Evolutionary conservation across 2,113 vertebrate genomes (phyloP).

Genomic region (Indri indri): DNA sequence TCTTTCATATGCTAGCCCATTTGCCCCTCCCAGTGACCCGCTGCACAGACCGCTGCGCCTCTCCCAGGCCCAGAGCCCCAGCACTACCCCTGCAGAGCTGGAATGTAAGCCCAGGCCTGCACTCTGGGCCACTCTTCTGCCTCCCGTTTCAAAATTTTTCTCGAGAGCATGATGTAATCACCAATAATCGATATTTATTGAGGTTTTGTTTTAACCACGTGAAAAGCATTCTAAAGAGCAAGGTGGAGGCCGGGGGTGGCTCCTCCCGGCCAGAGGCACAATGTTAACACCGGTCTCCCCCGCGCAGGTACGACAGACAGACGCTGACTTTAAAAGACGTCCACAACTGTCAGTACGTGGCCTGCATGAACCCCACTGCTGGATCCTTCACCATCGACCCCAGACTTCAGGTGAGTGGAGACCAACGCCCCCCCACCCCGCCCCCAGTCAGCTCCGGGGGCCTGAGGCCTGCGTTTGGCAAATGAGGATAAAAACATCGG

Average conservation of each 20-base stretch:
- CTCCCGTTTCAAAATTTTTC: background rate
- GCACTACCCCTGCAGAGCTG: rapidly evolving
- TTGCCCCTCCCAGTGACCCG: rapidly evolving
- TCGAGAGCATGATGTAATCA: background rate
- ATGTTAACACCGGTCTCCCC: rapidly evolving
- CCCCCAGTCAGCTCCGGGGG: rapidly evolving
- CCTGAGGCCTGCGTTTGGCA: rapidly evolving
- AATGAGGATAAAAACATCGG: rapidly evolving
- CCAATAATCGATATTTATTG: background rate
- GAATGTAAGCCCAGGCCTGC: background rate
- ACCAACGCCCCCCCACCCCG: rapidly evolving
- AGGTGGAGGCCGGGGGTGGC: rapidly evolving
- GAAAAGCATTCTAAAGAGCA: rapidly evolving
- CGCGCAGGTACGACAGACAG: slow-evolving; percentile 82
- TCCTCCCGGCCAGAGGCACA: rapidly evolving
- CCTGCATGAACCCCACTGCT: slow-evolving; percentile 85
- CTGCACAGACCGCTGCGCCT: background rate
- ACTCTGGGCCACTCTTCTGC: rapidly evolving
- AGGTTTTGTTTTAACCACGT: too few relatives aligned
- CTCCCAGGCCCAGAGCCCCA: background rate
- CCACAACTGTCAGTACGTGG: slow-evolving; percentile 87
- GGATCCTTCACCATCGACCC: slow-evolving; percentile 87
- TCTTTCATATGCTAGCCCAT: rapidly evolving
- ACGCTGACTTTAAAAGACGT: slow-evolving; percentile 86
- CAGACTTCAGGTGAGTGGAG: slow-evolving; percentile 81